Base-by-base conservation (phyloP, 2,797 vertebrate genomes). In the Atherinosoma microstoma region DNA sequence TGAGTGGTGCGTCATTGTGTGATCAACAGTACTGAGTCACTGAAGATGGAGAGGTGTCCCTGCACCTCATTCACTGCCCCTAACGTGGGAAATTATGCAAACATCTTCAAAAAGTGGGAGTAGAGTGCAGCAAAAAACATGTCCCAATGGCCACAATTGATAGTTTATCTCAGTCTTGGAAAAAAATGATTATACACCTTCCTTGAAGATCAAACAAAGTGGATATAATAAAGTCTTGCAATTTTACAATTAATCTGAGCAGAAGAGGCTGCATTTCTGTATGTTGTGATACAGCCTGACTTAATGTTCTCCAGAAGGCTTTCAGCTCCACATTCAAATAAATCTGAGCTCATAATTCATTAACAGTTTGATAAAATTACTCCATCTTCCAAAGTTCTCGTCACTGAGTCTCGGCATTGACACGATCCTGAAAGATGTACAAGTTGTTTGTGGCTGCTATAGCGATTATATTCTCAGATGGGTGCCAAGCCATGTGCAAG, bases 371-470 rank as follows among this genome's bases (percentile, higher is more conserved):
- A 51, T 35, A 51, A 78, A 64, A 64, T 58, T 38, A 58, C 16
- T 53, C 13, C 18, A 16, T 59, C 58, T 72, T 35, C 59, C 63
- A 57, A 8, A 20, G 1, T 72, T n/a, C 56, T 73, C 22, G 80
- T 92, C 89, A 91, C 83, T 89, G 89, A 1, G 84, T 84, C 6
- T 95, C 94, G 11, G 92, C 79, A 75, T 83, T 94, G 67, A 95
- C 87, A 1, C 94, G 94, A 94, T 99, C 98, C 95, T 99, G 98
- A 95, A 99, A 99, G 95, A 99, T 99, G 93, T 99, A 99, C 84
- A 99, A 96, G 95, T 99, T 99, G 95, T 99, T 99, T 92, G 98
- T 98, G 92, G 98, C 97, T 9, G 98, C 98, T 51, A 99, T 98
- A 92, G 98, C 98, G 32, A 99, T 99, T 93, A 99, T 98, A 85